Percentiles rank a stretch among this genome's conserved stretches.
Evolutionary conservation across 2,797 vertebrate genomes (phyloP).

Genomic region (Lacerta agilis): DNA sequence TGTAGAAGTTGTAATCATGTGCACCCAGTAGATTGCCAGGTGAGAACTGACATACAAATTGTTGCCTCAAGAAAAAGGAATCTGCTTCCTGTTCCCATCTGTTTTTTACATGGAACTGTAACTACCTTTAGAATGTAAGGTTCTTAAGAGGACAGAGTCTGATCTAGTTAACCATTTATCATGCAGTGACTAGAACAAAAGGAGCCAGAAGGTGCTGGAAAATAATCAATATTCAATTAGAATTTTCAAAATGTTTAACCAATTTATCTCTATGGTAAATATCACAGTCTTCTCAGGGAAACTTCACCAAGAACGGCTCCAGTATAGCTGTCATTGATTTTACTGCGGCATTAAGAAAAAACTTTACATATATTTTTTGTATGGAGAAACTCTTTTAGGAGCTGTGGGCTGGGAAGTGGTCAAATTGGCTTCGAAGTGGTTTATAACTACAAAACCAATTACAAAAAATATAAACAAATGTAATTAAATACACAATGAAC

Average conservation of each 20-base stretch:
- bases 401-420: no score
- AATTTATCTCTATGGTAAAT: background rate
- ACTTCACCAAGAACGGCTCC: background rate
- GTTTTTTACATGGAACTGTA: background rate
- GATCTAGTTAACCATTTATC: background rate
- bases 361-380: background rate
- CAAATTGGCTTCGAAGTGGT: no score
- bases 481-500: no score
- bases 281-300: background rate
- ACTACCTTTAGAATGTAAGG: background rate
- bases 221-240: background rate
- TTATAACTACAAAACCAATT: no score
- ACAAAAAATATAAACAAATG: no score
- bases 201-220: background rate
- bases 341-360: no score
- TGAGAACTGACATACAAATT: background rate
- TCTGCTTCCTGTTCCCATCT: background rate
- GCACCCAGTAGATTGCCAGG: background rate
- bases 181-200: background rate
- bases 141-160: background rate
- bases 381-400: no score
- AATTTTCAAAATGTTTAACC: no score
- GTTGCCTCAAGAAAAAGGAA: background rate
- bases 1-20: background rate
- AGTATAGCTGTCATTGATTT: background rate